Percentiles rank a stretch among this genome's conserved stretches.
Evolutionary conservation across 1,140 invertebrate genomes (phyloP).

Genomic region (Acromyrmex heyeri): DNA sequence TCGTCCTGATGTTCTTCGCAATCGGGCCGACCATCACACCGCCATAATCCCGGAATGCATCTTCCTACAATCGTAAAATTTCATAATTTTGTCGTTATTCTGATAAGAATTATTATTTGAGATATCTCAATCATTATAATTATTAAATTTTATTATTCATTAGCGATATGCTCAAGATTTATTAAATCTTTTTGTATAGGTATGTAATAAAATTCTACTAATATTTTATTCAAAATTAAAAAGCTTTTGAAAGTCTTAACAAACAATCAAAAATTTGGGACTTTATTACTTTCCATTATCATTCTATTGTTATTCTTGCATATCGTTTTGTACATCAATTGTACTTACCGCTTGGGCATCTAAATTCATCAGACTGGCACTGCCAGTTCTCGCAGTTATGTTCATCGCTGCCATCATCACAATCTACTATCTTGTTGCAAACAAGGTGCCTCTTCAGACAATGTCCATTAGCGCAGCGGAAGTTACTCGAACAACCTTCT

Average conservation of each 20-base stretch:
- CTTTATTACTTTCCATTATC: background rate
- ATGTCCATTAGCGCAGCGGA: slow-evolving; percentile 90
- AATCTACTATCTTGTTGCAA: slow-evolving; percentile 92
- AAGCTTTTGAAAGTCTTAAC: background rate
- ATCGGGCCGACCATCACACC: slow-evolving; percentile 90
- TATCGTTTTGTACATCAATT: slow-evolving; percentile 2
- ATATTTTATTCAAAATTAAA: background rate
- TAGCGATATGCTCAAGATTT: background rate
- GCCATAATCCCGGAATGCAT: slow-evolving; percentile 88
- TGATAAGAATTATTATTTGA: background rate
- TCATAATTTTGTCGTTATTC: background rate
- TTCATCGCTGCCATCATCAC: slow-evolving; percentile 92
- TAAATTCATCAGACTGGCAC: slow-evolving; percentile 88
- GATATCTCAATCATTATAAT: background rate
- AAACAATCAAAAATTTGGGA: background rate
- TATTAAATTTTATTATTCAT: background rate
- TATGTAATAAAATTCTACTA: background rate
- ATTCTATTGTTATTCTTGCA: background rate
- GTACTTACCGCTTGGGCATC: slow-evolving; percentile 85
- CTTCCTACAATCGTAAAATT: slow-evolving; percentile 77
- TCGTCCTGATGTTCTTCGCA: slow-evolving; percentile 90
- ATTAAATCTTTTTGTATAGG: background rate
- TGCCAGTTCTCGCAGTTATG: slow-evolving; percentile 88
- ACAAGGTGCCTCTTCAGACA: slow-evolving; percentile 91
- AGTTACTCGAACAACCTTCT: slow-evolving; percentile 88